These are phyloP conservation scores for Rhinichthys osculus DNA, from an alignment of 2,797 vertebrate genomes.

Conservation along the genomic window DNA sequence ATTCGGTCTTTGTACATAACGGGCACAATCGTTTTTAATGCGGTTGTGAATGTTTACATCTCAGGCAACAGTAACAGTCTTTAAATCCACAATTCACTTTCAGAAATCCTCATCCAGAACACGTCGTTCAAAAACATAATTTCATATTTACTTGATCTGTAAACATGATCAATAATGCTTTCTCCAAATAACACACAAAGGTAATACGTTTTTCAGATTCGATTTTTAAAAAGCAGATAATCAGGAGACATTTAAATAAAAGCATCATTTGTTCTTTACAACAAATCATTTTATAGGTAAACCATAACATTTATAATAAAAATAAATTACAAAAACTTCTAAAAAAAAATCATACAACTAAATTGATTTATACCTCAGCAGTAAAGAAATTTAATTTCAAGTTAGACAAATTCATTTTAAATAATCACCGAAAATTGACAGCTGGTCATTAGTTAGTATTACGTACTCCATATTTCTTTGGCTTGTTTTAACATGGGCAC, in stretches of 20 bases:
- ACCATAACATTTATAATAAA: background rate
- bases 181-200: background rate
- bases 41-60: background rate
- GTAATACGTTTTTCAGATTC: background rate
- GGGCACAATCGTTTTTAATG: background rate
- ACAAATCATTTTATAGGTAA: background rate
- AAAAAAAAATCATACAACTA: background rate
- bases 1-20: background rate
- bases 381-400: background rate
- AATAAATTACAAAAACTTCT: background rate
- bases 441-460: background rate
- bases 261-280: background rate
- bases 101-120: conserved; percentile 2
- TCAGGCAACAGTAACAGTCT: background rate
- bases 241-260: background rate
- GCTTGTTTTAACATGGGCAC: conserved; percentile 7
- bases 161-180: background rate
- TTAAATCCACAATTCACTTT: background rate
- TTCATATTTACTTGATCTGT: background rate
- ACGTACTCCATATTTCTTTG: conserved; percentile 16
- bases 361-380: background rate
- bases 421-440: background rate
- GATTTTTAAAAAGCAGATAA: background rate
- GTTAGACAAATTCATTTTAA: background rate
- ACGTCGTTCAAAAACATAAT: background rate